phyloP scores from a whole-genome alignment of 2,888 invertebrate species.

The Pseudeuparius sepicola region DNA sequence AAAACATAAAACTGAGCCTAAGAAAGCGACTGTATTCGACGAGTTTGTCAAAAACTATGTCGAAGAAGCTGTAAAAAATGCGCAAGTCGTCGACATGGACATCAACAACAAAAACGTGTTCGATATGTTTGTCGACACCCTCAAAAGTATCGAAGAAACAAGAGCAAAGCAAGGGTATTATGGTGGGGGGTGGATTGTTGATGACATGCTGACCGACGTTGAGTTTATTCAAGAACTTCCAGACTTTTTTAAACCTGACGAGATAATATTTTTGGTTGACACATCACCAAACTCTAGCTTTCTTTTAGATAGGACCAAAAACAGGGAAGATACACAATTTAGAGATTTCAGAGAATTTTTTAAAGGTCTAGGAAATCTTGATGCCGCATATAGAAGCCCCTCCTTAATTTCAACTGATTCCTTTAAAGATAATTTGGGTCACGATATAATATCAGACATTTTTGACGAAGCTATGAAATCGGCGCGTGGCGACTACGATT shows the following conservation, averaged over 20 bases:
- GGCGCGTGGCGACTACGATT: no score
- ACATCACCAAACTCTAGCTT: no score
- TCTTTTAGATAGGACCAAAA: constrained; percentile 28
- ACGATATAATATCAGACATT: constrained; percentile 22
- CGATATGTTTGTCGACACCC: constrained; percentile 36
- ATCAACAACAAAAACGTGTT: constrained; percentile 40
- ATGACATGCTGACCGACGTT: constrained; percentile 45
- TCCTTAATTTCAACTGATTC: constrained; percentile 18
- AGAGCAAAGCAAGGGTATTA: constrained; percentile 32
- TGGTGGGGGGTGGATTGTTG: constrained; percentile 49
- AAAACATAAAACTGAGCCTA: constrained; percentile 24
- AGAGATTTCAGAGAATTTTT: constrained; percentile 31
- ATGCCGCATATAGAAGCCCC: constrained; percentile 30
- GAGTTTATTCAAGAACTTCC: constrained; percentile 44
- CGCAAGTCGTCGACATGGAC: constrained; percentile 38
- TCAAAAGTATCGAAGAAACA: constrained; percentile 38
- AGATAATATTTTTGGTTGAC: no score
- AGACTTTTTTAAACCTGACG: no score
- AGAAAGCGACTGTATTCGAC: constrained; percentile 36
- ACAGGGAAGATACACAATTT: constrained; percentile 27
- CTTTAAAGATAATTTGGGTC: constrained; percentile 17
- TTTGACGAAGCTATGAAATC: no score
- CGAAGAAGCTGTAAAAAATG: constrained; percentile 37
- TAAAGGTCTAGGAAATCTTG: constrained; percentile 25
- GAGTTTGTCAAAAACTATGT: constrained; percentile 43